These are phyloP conservation scores for Pristionchus exspectatus DNA, from an alignment of 2,888 invertebrate species.

Conservation along the genomic window DNA sequence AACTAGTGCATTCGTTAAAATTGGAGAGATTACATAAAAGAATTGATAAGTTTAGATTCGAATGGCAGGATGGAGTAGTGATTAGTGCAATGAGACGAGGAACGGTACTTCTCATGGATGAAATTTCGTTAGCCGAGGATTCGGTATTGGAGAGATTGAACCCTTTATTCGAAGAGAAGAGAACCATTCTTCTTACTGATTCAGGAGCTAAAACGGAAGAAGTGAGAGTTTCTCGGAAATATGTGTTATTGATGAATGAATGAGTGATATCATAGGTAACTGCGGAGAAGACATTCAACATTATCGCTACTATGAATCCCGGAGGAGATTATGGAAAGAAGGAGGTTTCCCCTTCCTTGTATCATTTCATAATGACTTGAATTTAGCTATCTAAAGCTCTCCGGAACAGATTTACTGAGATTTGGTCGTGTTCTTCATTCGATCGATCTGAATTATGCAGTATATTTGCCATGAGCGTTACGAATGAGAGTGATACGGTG, in stretches of 20 bases:
- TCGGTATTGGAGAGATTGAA: constrained; percentile 94
- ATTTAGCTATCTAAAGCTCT: constrained; percentile 91
- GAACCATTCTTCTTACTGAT: constrained; percentile 91
- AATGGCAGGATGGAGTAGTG: constrained; percentile 97
- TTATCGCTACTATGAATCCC: constrained; percentile 99
- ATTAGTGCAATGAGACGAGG: constrained; percentile 92
- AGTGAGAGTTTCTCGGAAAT: constrained; percentile 86
- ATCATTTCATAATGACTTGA: not conserved
- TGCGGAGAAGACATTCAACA: constrained; percentile 87
- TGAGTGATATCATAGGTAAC: constrained; percentile 55
- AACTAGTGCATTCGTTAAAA: too few relatives aligned
- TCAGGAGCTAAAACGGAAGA: constrained; percentile 83
- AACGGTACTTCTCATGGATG: constrained; percentile 93
- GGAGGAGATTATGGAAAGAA: constrained; percentile 99
- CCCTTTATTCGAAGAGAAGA: constrained; percentile 93
- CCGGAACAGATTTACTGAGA: constrained; percentile 97
- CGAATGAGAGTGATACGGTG: not conserved
- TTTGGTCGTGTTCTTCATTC: constrained; percentile 91
- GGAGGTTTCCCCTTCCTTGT: constrained; percentile 83
- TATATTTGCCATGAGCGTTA: constrained; percentile 85
- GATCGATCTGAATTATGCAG: constrained; percentile 86
- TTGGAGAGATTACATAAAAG: too few relatives aligned
- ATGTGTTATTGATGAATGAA: constrained; percentile 81
- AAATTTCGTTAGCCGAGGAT: constrained; percentile 93
- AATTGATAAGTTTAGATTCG: constrained; percentile 81